Conservation (phyloP, 1,140 invertebrate species). For the Ditylenchus dipsaci region DNA sequence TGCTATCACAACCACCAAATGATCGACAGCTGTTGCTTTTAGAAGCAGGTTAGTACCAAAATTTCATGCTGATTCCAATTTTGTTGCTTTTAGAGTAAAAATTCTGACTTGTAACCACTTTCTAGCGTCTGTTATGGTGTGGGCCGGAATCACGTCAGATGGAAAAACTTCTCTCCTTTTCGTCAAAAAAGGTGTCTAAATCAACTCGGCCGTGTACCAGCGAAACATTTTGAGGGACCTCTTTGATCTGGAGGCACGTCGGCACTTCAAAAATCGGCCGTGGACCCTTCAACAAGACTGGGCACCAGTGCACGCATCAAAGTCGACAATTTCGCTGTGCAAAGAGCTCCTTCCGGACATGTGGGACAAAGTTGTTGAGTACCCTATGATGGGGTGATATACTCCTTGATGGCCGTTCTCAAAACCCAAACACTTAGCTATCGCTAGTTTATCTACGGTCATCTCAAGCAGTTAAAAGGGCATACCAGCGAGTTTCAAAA, state of each 20-base stretch:
- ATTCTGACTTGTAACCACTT: background rate
- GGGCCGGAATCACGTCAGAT: constrained; percentile 7
- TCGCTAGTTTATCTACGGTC: too few species aligned
- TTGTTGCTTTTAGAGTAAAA: background rate
- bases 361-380: background rate
- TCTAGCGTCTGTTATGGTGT: constrained; percentile 16
- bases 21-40: background rate
- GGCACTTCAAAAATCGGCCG: background rate
- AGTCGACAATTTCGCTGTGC: background rate
- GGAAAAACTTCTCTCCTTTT: constrained; percentile 22
- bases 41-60: background rate
- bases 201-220: constrained; percentile 2
- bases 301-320: background rate
- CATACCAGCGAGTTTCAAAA: too few species aligned
- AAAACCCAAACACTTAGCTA: too few species aligned
- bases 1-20: background rate
- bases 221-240: background rate
- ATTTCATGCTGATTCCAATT: too few species aligned
- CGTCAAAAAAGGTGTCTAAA: constrained; percentile 18
- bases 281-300: background rate
- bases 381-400: too few species aligned
- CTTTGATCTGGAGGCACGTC: background rate
- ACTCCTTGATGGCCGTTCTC: too few species aligned
- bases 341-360: background rate
- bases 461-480: too few species aligned